Percentiles rank a stretch among this genome's conserved stretches.
Evolutionary conservation across 2,888 invertebrate species (phyloP).

Genomic region (Odontocolon sp.): DNA sequence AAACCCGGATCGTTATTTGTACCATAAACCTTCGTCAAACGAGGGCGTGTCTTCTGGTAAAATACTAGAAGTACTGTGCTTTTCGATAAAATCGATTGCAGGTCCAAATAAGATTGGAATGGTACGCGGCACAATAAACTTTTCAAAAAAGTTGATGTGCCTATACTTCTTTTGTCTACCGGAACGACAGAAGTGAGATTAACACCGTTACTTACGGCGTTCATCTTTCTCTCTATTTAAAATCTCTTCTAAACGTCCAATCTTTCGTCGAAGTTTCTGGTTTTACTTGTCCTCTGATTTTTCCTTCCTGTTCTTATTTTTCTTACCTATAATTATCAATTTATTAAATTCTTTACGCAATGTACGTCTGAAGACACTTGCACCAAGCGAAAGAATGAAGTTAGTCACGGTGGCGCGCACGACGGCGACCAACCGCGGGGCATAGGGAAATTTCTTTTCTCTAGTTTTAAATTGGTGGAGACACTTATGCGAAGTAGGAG

Average conservation of each 20-base stretch:
- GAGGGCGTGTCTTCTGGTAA: conserved; percentile 10
- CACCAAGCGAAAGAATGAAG: conserved; percentile 36
- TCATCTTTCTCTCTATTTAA: no score
- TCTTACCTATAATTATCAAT: not conserved
- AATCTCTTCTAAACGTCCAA: no score
- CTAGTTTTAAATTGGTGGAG: not conserved
- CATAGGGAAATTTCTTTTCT: not conserved
- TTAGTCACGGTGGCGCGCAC: conserved; percentile 22
- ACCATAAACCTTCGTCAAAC: conserved; percentile 30
- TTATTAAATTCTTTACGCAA: not conserved
- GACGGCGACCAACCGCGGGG: not conserved
- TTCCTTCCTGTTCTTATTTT: no score
- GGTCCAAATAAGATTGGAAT: conserved; percentile 7
- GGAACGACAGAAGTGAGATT: no score
- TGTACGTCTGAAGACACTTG: conserved; percentile 29
- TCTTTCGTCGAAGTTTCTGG: no score
- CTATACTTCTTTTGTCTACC: no score
- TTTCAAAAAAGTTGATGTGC: not conserved
- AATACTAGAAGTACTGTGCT: conserved; percentile 2
- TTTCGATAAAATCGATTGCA: conserved; percentile 28
- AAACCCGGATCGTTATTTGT: conserved; percentile 21
- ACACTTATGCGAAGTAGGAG: conserved; percentile 5
- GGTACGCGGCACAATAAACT: conserved; percentile 5
- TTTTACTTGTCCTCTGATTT: no score
- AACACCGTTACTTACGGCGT: no score